These are phyloP conservation scores for Saturnia japonica DNA, from an alignment of 2,888 invertebrate genomes.

Conservation along the genomic window DNA sequence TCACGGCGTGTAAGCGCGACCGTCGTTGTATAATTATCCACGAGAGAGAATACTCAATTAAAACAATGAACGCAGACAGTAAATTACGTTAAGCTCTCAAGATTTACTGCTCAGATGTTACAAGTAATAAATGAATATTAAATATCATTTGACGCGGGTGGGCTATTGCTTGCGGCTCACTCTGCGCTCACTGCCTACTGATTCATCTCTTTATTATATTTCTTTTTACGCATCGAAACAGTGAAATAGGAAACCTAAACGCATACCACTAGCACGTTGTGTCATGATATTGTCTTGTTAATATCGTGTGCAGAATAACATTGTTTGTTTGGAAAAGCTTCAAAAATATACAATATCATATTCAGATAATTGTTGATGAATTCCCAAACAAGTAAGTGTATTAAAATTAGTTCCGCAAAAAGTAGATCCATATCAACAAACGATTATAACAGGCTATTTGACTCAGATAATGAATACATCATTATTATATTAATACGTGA, in stretches of 20 bases:
- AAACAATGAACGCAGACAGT: slow-evolving; percentile 20
- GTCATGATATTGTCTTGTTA: neutral
- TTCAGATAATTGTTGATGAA: neutral
- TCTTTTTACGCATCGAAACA: neutral
- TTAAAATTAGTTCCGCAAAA: neutral
- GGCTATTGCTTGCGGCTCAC: neutral
- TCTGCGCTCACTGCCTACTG: neutral
- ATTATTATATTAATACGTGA: no score
- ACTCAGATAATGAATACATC: neutral
- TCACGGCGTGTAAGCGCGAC: slow-evolving; percentile 2
- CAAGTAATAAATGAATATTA: slow-evolving; percentile 23
- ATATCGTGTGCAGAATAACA: no score
- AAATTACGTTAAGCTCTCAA: slow-evolving; percentile 32
- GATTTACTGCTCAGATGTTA: slow-evolving; percentile 23
- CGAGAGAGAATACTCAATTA: slow-evolving; percentile 14
- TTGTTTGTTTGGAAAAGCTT: no score
- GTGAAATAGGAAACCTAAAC: neutral
- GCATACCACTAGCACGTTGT: no score
- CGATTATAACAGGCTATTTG: neutral
- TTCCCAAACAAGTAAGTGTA: neutral
- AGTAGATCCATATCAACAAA: neutral
- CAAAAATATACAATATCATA: no score
- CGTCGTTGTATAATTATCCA: slow-evolving; percentile 5
- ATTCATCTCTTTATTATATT: neutral
- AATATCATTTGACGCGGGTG: slow-evolving; percentile 16